phyloP scores from a whole-genome alignment of 1,140 invertebrate species.

The Chrysopa pallens region DNA sequence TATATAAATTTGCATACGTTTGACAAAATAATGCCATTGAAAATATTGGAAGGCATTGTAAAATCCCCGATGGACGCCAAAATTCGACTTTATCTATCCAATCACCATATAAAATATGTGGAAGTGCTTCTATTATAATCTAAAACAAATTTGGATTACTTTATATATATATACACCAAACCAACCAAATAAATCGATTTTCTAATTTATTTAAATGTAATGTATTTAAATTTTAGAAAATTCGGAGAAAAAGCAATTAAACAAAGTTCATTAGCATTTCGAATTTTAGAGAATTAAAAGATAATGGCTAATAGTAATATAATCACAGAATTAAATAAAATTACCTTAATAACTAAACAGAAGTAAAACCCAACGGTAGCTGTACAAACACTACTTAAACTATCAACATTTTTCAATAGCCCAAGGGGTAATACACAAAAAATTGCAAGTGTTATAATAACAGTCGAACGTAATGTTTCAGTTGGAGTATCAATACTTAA shows the following conservation, averaged over 20 bases:
- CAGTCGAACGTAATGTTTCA: conserved; percentile 41
- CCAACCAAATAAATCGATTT: no score
- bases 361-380: conserved; percentile 83
- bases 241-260: no score
- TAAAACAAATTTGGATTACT: conserved; percentile 17
- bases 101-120: conserved; percentile 49
- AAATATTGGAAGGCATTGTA: conserved; percentile 88
- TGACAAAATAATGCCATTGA: conserved; percentile 91
- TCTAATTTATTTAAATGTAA: no score
- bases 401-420: conserved; percentile 78
- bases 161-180: no score
- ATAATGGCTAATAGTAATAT: neutral
- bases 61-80: conserved; percentile 68
- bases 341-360: conserved; percentile 72
- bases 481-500: conserved; percentile 49
- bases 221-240: no score
- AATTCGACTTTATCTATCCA: conserved; percentile 61
- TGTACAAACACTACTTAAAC: conserved; percentile 69
- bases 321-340: no score
- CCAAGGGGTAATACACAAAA: conserved; percentile 82
- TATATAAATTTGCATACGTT: conserved; percentile 42
- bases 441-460: conserved; percentile 49
- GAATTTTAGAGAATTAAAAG: conserved; percentile 4
- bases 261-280: no score
- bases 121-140: conserved; percentile 57